These are phyloP conservation scores for Drosophila kokeensis DNA, from an alignment of 2,888 invertebrate genomes.

Conservation along the genomic window DNA sequence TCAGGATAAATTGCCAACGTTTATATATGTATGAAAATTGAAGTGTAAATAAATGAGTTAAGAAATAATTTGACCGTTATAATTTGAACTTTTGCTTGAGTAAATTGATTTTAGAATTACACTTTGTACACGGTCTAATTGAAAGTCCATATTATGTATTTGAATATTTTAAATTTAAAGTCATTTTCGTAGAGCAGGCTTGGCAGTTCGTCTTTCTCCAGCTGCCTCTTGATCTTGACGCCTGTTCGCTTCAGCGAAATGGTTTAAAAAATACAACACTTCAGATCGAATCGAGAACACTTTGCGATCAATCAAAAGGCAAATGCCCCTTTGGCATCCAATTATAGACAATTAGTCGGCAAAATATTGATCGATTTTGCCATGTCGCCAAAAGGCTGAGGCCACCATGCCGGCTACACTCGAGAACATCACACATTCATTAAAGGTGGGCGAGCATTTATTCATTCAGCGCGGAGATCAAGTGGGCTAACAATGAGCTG, in stretches of 20 bases:
- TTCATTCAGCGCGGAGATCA: slow-evolving; percentile 34
- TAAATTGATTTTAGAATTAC: neutral
- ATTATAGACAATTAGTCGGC: slow-evolving; percentile 76
- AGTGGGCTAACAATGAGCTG: slow-evolving; percentile 46
- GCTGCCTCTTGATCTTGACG: slow-evolving; percentile 22
- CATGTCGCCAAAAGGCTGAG: slow-evolving; percentile 45
- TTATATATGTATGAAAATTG: neutral
- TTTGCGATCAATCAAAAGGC: slow-evolving; percentile 65
- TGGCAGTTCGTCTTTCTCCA: slow-evolving; percentile 7
- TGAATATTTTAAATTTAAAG: neutral
- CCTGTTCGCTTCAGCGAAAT: slow-evolving; percentile 16
- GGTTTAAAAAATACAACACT: slow-evolving; percentile 48
- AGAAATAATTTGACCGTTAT: neutral
- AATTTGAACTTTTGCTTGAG: too few species aligned
- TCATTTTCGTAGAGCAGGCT: neutral
- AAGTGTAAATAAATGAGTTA: neutral
- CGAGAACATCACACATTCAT: slow-evolving; percentile 39
- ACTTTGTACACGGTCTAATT: neutral
- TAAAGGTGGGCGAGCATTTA: slow-evolving; percentile 56
- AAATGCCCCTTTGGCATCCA: slow-evolving; percentile 55
- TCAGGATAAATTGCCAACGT: neutral
- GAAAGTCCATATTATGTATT: neutral
- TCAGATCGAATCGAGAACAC: slow-evolving; percentile 52
- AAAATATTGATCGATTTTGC: slow-evolving; percentile 61
- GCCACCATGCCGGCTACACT: slow-evolving; percentile 68